Evolutionary conservation across 2,888 invertebrate species (phyloP), one percentile per base, ranked within the genome.

Genomic region (Laspeyria flexula): DNA sequence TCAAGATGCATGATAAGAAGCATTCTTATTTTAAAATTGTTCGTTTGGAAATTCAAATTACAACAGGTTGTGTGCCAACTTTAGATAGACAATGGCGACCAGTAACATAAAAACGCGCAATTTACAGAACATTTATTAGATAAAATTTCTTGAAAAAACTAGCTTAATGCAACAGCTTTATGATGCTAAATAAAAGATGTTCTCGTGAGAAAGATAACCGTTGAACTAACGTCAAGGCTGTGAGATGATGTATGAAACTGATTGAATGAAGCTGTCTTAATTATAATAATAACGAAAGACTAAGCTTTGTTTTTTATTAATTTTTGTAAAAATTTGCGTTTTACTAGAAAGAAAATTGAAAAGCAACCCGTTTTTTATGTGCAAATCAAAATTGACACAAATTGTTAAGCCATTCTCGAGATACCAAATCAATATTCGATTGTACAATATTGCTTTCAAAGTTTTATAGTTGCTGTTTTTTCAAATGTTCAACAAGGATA

Each of bases 11-110:
- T 55, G 85, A 85, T 85, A 84, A 81, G 43, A 38, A 49, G 48
- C 55, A 57, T 51, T 58, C 45, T 49, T 56, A 62, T 60, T 52
- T 53, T 54, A 59, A 54, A 57, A 56, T 65, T 43, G 47, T 56
- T 48, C 54, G 38, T 77, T 82, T 81, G 71, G 71, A 80, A 85
- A 83, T 75, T 69, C 48, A 60, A 74, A 73, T 85, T 85, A 73
- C 85, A 77, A 81, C 76, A 81, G 59, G 61, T 66, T 71, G 71
- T 86, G 81, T 85, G 83, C 78, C 71, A 81, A 85, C 68, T 73
- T 65, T 59, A 73, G 73, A 74, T 75, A 81, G 78, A 90, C 90
- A 90, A 90, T 88, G 76, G 85, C 60, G 71, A 75, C 70, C 69
- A 55, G 67, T 65, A 75, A 68, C 64, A 62, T 67, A 71, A 73